A percentile compares a stretch with the other conserved stretches of the same genome.
phyloP scores from a whole-genome alignment of 2,797 vertebrate genomes.

The Crocodylus rhombifer region DNA sequence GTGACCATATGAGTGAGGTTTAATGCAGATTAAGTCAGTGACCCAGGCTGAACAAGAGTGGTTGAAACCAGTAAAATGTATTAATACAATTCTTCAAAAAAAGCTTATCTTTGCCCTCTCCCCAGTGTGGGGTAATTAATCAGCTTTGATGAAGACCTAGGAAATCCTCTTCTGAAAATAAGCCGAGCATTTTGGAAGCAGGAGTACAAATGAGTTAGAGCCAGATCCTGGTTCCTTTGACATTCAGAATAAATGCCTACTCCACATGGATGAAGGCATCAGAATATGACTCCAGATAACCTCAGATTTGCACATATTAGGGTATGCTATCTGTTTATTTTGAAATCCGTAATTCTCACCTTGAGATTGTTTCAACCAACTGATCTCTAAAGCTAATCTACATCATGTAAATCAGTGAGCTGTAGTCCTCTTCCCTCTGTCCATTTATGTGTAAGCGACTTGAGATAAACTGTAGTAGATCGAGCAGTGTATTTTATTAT shows the following conservation, averaged over 20 bases:
- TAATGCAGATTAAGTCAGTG: background rate
- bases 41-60: background rate
- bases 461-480: background rate
- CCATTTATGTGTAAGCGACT: background rate
- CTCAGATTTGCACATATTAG: background rate
- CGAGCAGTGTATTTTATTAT: background rate
- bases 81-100: background rate
- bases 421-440: fast-evolving
- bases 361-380: background rate
- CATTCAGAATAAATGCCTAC: background rate
- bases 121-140: slow-evolving; percentile 12
- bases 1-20: background rate
- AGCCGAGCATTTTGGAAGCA: background rate
- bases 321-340: background rate
- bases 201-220: background rate
- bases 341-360: background rate
- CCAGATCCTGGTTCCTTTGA: background rate
- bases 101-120: background rate
- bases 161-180: background rate
- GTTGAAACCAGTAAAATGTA: background rate
- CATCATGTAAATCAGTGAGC: background rate
- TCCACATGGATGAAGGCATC: fast-evolving
- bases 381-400: background rate
- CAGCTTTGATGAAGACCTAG: slow-evolving; percentile 10
- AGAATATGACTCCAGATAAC: background rate